Evolutionary conservation across 2,113 vertebrate species (phyloP).

Genomic region (Nicator chloris): DNA sequence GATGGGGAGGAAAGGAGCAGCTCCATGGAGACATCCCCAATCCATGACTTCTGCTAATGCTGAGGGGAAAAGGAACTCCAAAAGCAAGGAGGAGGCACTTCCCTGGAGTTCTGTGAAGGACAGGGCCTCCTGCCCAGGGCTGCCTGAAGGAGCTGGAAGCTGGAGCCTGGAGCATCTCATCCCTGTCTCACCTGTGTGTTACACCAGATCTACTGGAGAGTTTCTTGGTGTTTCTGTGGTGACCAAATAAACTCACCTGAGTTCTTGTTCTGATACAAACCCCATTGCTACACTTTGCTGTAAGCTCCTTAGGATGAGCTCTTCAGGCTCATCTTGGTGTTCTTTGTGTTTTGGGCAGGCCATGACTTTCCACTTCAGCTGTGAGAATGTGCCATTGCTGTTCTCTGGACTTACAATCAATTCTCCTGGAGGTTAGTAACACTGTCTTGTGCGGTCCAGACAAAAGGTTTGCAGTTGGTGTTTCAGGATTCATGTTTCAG

Average conservation of each 20-base stretch:
- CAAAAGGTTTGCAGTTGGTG: not conserved
- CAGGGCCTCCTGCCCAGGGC: not conserved
- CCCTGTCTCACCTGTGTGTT: not conserved
- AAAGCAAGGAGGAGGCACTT: not conserved
- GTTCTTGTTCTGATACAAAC: not conserved
- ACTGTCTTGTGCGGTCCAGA: not conserved
- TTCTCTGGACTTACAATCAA: conserved; percentile 91
- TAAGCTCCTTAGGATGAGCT: not conserved
- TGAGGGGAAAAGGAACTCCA: not conserved
- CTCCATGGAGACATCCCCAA: not conserved
- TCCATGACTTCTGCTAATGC: not conserved
- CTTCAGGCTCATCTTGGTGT: not conserved
- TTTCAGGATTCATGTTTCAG: not conserved
- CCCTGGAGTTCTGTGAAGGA: not conserved
- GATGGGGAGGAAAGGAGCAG: not conserved
- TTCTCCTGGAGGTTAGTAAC: conserved; percentile 86
- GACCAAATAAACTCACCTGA: not conserved
- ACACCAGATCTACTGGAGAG: not conserved
- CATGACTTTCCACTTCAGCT: conserved; percentile 95
- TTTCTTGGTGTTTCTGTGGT: not conserved
- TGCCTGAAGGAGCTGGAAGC: not conserved
- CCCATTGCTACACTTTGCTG: not conserved
- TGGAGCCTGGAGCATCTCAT: not conserved
- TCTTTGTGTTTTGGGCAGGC: conserved; percentile 67
- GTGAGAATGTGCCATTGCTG: conserved; percentile 83